Evolutionary conservation across 1,140 invertebrate species (phyloP).

Genomic region (Drosophila kepulauana): DNA sequence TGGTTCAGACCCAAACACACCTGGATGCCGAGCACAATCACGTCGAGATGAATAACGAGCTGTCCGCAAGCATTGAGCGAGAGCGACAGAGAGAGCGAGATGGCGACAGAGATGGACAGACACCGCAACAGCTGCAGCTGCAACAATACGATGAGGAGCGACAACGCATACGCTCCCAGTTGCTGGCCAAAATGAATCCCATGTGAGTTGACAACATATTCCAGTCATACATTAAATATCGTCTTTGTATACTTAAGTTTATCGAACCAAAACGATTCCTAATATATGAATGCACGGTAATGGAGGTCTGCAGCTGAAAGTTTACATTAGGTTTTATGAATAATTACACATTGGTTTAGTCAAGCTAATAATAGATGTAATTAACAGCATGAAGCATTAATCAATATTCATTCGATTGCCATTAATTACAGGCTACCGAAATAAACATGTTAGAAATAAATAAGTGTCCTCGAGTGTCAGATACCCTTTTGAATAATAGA

Average conservation of each 20-base stretch:
- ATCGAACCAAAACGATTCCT: background rate
- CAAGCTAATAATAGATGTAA: conserved; percentile 3
- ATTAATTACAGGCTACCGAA: conserved; percentile 18
- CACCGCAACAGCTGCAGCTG: conserved; percentile 45
- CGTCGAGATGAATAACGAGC: conserved; percentile 88
- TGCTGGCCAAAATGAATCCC: conserved; percentile 84
- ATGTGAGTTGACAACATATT: conserved; percentile 66
- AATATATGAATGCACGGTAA: background rate
- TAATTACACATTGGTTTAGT: conserved; percentile 6
- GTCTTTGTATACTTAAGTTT: background rate
- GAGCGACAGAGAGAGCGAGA: conserved; percentile 86
- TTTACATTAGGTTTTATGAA: background rate
- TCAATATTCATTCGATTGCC: conserved; percentile 11
- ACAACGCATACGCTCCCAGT: conserved; percentile 76
- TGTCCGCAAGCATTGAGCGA: conserved; percentile 91
- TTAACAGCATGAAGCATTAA: conserved; percentile 11
- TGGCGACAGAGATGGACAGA: conserved; percentile 86
- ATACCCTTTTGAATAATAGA: too few relatives aligned
- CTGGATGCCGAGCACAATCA: conserved; percentile 88
- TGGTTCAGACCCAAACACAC: conserved; percentile 89
- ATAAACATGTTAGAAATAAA: background rate
- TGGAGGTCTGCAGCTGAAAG: background rate
- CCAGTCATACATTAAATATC: background rate
- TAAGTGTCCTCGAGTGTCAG: too few relatives aligned
- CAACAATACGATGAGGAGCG: conserved; percentile 67